A percentile compares a stretch with the other conserved stretches of the same genome.
Conservation (phyloP, 2,888 invertebrate genomes). For the Teleiodes luculella region DNA sequence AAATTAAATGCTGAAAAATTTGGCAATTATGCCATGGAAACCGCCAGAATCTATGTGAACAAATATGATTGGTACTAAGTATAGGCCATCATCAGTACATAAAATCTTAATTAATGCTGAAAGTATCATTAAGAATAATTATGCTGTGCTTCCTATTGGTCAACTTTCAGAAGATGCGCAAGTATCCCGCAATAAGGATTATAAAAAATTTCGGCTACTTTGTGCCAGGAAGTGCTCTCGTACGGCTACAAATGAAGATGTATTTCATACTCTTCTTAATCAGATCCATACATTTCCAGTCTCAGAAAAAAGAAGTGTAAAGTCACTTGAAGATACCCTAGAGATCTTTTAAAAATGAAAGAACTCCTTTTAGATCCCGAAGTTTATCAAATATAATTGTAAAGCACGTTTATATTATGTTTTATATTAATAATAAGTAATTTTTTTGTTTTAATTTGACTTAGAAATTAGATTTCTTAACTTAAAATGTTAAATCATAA, state of each 20-base stretch:
- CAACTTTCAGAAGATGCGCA: slow-evolving; percentile 15
- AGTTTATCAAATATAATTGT: too few species aligned
- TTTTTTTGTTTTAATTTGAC: too few species aligned
- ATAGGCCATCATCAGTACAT: slow-evolving; percentile 9
- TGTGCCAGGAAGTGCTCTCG: not conserved
- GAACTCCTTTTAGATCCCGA: slow-evolving; percentile 8
- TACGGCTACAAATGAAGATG: not conserved
- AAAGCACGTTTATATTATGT: too few species aligned
- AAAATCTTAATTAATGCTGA: slow-evolving; percentile 13
- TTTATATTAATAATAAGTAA: too few species aligned
- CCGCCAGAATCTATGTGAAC: slow-evolving; percentile 6
- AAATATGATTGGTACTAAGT: slow-evolving; percentile 8
- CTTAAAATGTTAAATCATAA: too few species aligned
- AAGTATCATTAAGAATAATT: slow-evolving; percentile 8
- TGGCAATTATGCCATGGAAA: not conserved
- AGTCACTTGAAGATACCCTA: too few species aligned
- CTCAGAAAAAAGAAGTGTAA: not conserved
- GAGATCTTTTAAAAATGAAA: too few species aligned
- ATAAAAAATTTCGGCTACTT: slow-evolving; percentile 10
- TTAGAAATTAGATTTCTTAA: too few species aligned
- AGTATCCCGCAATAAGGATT: slow-evolving; percentile 15
- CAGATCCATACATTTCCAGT: not conserved
- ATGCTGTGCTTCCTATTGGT: slow-evolving; percentile 11
- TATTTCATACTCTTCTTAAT: not conserved
- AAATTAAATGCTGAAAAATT: not conserved